These are phyloP conservation scores for Clavelina lepadiformis DNA, from an alignment of 23 tunicate species.

Conservation along the genomic window DNA sequence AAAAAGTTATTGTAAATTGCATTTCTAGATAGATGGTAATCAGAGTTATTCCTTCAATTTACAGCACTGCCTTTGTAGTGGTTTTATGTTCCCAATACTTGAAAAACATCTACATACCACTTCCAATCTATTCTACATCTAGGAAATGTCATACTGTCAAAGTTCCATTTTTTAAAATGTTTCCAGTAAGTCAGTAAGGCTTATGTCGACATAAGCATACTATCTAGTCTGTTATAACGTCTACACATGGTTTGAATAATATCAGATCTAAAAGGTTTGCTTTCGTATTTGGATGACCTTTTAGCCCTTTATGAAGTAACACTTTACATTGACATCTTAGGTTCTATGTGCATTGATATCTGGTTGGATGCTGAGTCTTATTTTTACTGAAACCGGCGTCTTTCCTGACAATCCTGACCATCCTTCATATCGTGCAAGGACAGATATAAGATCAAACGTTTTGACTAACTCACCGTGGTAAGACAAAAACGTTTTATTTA, in stretches of 20 bases:
- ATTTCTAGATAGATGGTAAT: no score
- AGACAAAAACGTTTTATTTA: no score
- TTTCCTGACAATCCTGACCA: slow-evolving; percentile 30
- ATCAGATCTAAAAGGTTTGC: no score
- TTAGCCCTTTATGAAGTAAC: background rate
- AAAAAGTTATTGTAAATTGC: no score
- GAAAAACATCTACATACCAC: slow-evolving; percentile 29
- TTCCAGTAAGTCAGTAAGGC: slow-evolving; percentile 85
- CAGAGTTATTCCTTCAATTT: background rate
- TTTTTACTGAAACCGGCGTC: slow-evolving; percentile 30
- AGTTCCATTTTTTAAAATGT: slow-evolving; percentile 28
- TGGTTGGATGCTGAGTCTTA: slow-evolving; percentile 34
- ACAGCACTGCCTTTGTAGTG: slow-evolving; percentile 27
- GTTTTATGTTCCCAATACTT: slow-evolving; percentile 53
- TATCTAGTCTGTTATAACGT: no score
- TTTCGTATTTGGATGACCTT: no score
- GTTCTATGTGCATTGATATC: slow-evolving; percentile 23
- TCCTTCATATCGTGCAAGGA: slow-evolving; percentile 28
- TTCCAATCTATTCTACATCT: slow-evolving; percentile 34
- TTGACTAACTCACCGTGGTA: slow-evolving; percentile 38
- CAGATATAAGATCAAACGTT: slow-evolving; percentile 24
- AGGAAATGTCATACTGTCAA: slow-evolving; percentile 23
- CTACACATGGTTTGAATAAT: no score
- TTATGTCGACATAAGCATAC: no score
- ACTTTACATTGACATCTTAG: slow-evolving; percentile 6